Evolutionary conservation across 2,113 vertebrate genomes (phyloP).

Genomic region (Chunga burmeisteri): DNA sequence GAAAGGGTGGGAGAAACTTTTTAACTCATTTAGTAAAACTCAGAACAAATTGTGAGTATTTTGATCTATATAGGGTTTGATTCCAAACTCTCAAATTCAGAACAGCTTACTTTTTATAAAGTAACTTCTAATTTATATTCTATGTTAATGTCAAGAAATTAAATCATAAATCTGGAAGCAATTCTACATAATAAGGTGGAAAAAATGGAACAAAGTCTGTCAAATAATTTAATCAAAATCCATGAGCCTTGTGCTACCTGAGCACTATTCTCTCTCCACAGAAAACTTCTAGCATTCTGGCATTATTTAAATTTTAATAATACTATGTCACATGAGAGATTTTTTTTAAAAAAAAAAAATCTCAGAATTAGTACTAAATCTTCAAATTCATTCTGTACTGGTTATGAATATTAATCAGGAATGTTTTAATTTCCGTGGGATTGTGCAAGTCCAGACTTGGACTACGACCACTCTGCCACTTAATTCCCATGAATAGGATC

Average conservation of each 20-base stretch:
- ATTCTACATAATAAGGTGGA: neutral
- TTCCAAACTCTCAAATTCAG: neutral
- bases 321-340: neutral
- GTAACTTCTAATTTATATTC: slow-evolving; percentile 13
- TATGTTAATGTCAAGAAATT: slow-evolving; percentile 14
- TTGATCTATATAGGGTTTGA: neutral
- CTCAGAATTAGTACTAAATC: neutral
- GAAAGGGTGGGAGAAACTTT: neutral
- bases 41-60: neutral
- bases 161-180: slow-evolving; percentile 13
- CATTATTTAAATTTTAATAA: neutral
- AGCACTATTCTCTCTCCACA: neutral
- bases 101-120: neutral
- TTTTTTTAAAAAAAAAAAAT: neutral
- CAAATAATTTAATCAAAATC: neutral
- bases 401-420: neutral
- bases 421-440: neutral
- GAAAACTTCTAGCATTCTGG: neutral
- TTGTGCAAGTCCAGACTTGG: neutral
- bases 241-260: neutral
- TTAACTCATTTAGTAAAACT: neutral
- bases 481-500: neutral
- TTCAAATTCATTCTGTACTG: neutral
- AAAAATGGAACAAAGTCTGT: neutral
- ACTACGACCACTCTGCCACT: neutral